A percentile compares a stretch with the other conserved stretches of the same genome.
Evolutionary conservation across 2,113 vertebrate genomes (phyloP).

Genomic region (Melanocharis versteri): DNA sequence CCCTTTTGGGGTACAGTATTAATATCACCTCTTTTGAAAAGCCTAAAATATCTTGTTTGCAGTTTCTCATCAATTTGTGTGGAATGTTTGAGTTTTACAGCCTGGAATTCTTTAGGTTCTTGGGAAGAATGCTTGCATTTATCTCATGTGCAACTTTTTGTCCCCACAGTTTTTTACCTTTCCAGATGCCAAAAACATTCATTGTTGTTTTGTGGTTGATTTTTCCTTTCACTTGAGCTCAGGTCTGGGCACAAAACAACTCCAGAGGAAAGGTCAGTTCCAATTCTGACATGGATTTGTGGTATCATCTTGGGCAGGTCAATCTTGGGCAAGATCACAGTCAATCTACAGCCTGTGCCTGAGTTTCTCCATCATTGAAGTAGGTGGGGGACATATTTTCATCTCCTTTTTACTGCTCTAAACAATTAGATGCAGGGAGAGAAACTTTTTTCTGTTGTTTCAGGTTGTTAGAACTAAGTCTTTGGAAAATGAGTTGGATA

Average conservation of each 20-base stretch:
- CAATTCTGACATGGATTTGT: neutral
- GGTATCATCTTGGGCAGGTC: neutral
- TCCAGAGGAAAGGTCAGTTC: neutral
- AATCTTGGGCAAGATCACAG: neutral
- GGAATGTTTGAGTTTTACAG: neutral
- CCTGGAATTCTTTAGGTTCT: neutral
- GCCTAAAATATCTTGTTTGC: neutral
- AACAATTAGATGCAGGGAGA: neutral
- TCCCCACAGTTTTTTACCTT: neutral
- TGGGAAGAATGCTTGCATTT: neutral
- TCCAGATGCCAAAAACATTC: neutral
- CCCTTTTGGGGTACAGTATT: neutral
- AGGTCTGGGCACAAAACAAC: neutral
- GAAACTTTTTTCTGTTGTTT: neutral
- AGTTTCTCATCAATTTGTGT: neutral
- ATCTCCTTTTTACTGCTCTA: neutral
- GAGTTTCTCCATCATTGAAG: neutral
- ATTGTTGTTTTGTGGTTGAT: neutral
- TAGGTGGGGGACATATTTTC: neutral
- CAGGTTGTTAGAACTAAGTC: neutral
- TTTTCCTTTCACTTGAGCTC: conserved; percentile 1
- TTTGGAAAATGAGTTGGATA: neutral
- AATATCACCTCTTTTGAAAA: neutral
- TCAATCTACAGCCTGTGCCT: neutral
- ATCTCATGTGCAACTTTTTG: neutral